Evolutionary conservation across 2,113 vertebrate genomes (phyloP), one percentile per base, ranked within the genome.

Genomic region (Nannobrachium achirus): DNA sequence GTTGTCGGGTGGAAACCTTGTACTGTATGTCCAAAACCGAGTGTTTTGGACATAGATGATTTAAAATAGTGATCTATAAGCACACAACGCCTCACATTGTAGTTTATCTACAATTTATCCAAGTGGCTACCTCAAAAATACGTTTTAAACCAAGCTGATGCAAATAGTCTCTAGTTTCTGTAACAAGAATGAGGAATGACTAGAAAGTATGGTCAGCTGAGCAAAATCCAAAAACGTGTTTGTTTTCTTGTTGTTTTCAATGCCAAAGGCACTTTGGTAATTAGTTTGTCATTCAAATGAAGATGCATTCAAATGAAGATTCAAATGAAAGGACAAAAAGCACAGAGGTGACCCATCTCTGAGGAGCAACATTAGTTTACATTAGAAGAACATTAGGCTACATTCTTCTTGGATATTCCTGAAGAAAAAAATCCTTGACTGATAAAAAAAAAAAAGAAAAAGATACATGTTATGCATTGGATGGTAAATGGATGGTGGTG

Each of bases 401-500:
- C 8, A 2, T 56, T 39, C 20, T 6, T 40, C 19, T 46, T 10
- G 20, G 1, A 55, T 38, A 2, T n/a, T n/a, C n/a, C n/a, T n/a
- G 8, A 51, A 38, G 4, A 73, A 51, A n/a, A 42, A 8, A 58
- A 73, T 64, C 62, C 55, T 18, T 3, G 9, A 48, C 14, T 48
- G 6, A 14, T 48, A 2, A 48, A n/a, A 13, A 48, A 14, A 6
- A 48, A n/a, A 14, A n/a, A 48, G 2, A 6, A 14, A 48, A 15
- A 48, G 6, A 48, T n/a, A 48, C 46, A 48, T 48, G 18, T 77
- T 59, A 65, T 63, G 19, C 11, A 65, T 46, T 51, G 10, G 52
- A 46, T 39, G 8, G 57, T n/a, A n/a, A n/a, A n/a, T n/a, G n/a
- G n/a, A n/a, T n/a, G n/a, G n/a, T n/a, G n/a, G n/a, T n/a, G n/a